Evolutionary conservation across 2,797 vertebrate genomes (phyloP), one percentile per base, ranked within the genome.

Genomic region (Hypotaenidia okinawae): DNA sequence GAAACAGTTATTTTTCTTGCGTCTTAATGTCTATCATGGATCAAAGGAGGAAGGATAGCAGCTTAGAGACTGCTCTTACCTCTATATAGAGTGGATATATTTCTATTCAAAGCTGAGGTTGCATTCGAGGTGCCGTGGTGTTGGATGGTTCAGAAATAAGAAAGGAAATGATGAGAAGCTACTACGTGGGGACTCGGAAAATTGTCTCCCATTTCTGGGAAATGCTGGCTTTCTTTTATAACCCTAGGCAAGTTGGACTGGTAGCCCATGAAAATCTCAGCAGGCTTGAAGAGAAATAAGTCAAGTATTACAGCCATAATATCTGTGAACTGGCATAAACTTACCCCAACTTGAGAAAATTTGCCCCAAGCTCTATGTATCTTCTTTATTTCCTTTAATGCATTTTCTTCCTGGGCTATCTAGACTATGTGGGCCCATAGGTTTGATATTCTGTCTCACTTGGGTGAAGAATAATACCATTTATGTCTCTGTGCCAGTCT

Each of bases 111-210:
- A 84, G 30, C 30, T 1, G 2, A 81, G 52, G 17, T 15, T 45
- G n/a, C 1, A 0, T 61, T 89, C 58, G 9, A 1, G 10, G 27
- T 54, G 32, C 13, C 35, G 13, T 35, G 49, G 9, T 81, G 24
- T 27, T 85, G 51, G 55, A 77, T 87, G 82, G 49, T 67, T 54
- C 25, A 80, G 49, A 91, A 83, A 75, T 52, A 87, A 93, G 30
- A 35, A 90, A 68, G 74, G 59, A 73, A 58, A 16, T 13, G 63
- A 37, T 78, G 9, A 68, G 62, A 59, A 75, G 9, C 30, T 64
- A 9, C 35, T 74, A 54, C 22, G 10, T 67, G 32, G 3, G 13
- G 15, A 62, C 43, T 81, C 30, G 58, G 67, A 62, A 79, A 82
- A 51, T 69, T 67, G 12, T 52, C 57, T 88, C 19, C 11, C 7